Evolutionary conservation across 1,140 invertebrate genomes (phyloP), one percentile per base, ranked within the genome.

Genomic region (Lepidurus packardi): DNA sequence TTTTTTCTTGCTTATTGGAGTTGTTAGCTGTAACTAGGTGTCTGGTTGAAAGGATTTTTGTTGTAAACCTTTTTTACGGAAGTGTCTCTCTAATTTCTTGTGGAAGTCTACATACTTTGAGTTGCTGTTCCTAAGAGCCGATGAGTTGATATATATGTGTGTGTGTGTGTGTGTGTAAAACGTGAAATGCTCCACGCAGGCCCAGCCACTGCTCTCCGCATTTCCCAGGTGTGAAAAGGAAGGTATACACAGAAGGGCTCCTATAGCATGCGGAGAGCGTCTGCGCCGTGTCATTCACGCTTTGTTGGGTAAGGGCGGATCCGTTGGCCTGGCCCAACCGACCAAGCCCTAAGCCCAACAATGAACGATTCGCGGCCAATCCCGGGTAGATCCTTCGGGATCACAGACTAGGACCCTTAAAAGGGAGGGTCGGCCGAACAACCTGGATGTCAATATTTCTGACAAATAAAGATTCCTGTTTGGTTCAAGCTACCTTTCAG

Each of bases 401-500:
- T 77, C 13, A 5, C 41, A 41, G 41, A 43, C 47, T 47, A 43
- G 47, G 47, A 77, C 47, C 42, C 24, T 45, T 44, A 45, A 77
- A 75, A 47, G 24, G 34, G 21, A 43, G 75, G 75, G 75, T 24
- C 75, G 24, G 75, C 21, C 75, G 43, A 44, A 34, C 47, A 45
- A 47, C 10, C 13, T 45, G 34, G 75, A 77, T 77, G 75, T 77
- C 75, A 77, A 77, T 77, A 77, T 77, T 77, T 77, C 75, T 43
- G 21, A 77, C 75, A 77, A 77, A 77, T 77, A 77, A 77, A 77
- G 75, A 77, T 65, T 25, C 24, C 13, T 77, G 75, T 77, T 77
- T 77, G 75, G 43, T 77, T 16, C 21, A 77, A 47, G 43, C 24
- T 16, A 47, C 75, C 47, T 77, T 43, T 47, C 75, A 77, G 75